phyloP scores from a whole-genome alignment of 2,797 vertebrate species.

The Onychomys leucogaster region DNA sequence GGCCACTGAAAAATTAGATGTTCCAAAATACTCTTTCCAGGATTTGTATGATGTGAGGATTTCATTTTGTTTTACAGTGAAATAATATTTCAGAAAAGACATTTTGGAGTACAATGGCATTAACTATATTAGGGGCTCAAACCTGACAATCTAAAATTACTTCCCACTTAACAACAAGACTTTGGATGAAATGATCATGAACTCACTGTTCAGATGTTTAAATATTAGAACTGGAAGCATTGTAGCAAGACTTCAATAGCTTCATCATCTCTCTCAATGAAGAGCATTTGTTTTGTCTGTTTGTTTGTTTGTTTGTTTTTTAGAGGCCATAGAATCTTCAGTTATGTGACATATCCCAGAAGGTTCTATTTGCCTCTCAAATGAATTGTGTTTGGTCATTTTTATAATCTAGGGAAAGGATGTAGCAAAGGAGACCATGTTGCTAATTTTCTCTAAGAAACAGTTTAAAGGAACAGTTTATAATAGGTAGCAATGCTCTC shows the following conservation, averaged over 20 bases:
- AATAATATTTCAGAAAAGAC: slow-evolving; percentile 46
- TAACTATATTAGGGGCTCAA: not conserved
- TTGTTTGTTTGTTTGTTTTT: not conserved
- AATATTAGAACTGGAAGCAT: slow-evolving; percentile 62
- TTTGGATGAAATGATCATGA: slow-evolving; percentile 45
- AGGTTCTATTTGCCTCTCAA: slow-evolving; percentile 61
- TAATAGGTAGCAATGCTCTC: not conserved
- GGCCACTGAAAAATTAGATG: slow-evolving; percentile 65
- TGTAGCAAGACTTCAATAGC: slow-evolving; percentile 14
- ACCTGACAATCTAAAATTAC: not conserved
- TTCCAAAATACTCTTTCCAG: slow-evolving; percentile 69
- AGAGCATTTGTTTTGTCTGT: slow-evolving; percentile 54
- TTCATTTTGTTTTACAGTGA: slow-evolving; percentile 60
- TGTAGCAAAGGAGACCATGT: slow-evolving; percentile 45
- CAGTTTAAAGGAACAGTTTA: slow-evolving; percentile 49
- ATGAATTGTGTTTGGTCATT: slow-evolving; percentile 59
- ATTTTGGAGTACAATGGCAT: slow-evolving; percentile 4
- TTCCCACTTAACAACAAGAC: slow-evolving; percentile 27
- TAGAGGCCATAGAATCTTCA: slow-evolving; percentile 44
- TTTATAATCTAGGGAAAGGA: slow-evolving; percentile 54
- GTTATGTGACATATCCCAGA: slow-evolving; percentile 39
- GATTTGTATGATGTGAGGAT: slow-evolving; percentile 48
- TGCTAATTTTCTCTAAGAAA: slow-evolving; percentile 43
- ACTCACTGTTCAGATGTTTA: slow-evolving; percentile 61
- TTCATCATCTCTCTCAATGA: slow-evolving; percentile 71